Evolutionary conservation across 2,797 vertebrate species (phyloP).

Genomic region (Acanthurus tractus): DNA sequence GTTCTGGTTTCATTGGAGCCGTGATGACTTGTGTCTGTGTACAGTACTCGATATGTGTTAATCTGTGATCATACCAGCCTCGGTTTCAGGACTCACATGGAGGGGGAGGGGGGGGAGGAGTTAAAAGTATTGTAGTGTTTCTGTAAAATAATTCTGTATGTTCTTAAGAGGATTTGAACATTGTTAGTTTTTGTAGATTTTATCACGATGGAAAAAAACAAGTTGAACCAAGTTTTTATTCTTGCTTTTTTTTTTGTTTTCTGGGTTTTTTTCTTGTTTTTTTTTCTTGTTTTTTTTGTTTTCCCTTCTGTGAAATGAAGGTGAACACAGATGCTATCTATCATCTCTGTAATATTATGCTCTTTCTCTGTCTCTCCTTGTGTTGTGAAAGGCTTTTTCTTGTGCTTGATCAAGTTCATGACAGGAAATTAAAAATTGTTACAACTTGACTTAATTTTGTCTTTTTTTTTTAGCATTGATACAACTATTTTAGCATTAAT

Average conservation of each 20-base stretch:
- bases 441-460: conserved; percentile 26
- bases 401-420: conserved; percentile 68
- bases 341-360: conserved; percentile 61
- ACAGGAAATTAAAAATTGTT: conserved; percentile 73
- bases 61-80: conserved; percentile 30
- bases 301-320: conserved; percentile 53
- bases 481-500: too few relatives aligned
- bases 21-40: conserved; percentile 31
- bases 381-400: conserved; percentile 72
- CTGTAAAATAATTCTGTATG: conserved; percentile 73
- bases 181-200: conserved; percentile 60
- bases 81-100: conserved; percentile 8
- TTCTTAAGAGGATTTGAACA: conserved; percentile 60
- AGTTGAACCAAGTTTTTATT: conserved; percentile 56
- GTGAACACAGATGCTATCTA: conserved; percentile 39
- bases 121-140: conserved; percentile 42
- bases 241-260: conserved; percentile 2
- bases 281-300: conserved; percentile 30
- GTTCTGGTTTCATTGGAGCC: conserved; percentile 33
- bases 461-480: not conserved
- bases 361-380: conserved; percentile 60
- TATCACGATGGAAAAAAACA: conserved; percentile 51
- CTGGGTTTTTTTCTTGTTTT: not conserved
- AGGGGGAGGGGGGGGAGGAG: not conserved
- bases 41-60: conserved; percentile 47